Evolutionary conservation across 2,797 vertebrate genomes (phyloP).

Genomic region (Acanthurus tractus): DNA sequence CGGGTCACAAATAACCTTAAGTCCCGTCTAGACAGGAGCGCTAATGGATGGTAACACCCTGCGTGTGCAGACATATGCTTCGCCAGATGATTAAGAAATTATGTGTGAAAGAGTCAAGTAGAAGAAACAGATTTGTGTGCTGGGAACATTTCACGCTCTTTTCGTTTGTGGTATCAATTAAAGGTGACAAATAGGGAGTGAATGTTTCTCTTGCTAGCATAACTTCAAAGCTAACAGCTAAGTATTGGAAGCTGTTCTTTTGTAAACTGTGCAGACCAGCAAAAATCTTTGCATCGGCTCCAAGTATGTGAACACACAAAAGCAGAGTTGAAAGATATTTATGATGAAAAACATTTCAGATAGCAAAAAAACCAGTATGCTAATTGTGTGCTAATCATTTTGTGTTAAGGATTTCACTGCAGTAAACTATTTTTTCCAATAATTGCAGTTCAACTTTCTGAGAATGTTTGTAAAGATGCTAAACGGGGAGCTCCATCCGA

Average conservation of each 20-base stretch:
- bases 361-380: no score
- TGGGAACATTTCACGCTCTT: not conserved
- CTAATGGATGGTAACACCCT: slow-evolving; percentile 56
- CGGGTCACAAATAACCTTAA: slow-evolving; percentile 69
- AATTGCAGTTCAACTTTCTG: no score
- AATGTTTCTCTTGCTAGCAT: not conserved
- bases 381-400: no score
- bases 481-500: not conserved
- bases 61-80: slow-evolving; percentile 34
- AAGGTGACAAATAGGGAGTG: no score
- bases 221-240: not conserved
- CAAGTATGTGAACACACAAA: not conserved
- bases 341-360: no score
- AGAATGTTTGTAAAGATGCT: not conserved
- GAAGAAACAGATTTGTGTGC: slow-evolving; percentile 1
- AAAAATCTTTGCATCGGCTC: not conserved
- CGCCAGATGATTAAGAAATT: slow-evolving; percentile 27
- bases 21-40: slow-evolving; percentile 70
- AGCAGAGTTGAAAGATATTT: no score
- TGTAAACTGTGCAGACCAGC: not conserved
- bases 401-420: no score
- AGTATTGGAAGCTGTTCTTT: not conserved
- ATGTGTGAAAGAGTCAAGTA: slow-evolving; percentile 15
- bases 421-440: no score
- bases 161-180: not conserved